Percentiles rank a stretch among this genome's conserved stretches.
These are phyloP conservation scores for Deladenus siricidicola DNA, from an alignment of 2,888 invertebrate genomes.

Conservation along the genomic window DNA sequence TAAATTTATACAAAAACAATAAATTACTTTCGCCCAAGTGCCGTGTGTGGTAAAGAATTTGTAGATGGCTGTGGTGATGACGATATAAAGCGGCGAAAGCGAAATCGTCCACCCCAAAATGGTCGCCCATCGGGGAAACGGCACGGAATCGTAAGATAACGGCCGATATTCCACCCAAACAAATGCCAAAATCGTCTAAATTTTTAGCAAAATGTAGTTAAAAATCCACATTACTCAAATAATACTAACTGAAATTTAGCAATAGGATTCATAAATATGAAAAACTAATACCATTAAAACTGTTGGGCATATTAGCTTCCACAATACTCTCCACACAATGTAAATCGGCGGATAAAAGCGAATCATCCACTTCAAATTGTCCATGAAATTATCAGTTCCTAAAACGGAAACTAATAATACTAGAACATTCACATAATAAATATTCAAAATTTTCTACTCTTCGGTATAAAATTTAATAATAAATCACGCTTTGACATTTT, in stretches of 20 bases:
- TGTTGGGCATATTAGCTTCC: conserved; percentile 67
- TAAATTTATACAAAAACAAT: too few relatives aligned
- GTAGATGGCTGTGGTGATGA: conserved; percentile 63
- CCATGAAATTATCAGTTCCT: conserved; percentile 57
- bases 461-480: too few relatives aligned
- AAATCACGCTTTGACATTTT: too few relatives aligned
- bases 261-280: background rate
- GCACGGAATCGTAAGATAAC: conserved; percentile 63
- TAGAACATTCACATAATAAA: too few relatives aligned
- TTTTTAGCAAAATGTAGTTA: too few relatives aligned
- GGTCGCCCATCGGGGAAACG: conserved; percentile 62
- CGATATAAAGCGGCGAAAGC: conserved; percentile 64
- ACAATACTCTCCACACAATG: conserved; percentile 67
- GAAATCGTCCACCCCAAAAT: conserved; percentile 68
- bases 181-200: conserved; percentile 68
- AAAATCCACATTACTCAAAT: too few relatives aligned
- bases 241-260: conserved; percentile 5
- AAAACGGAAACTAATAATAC: background rate
- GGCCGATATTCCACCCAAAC: conserved; percentile 65
- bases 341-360: conserved; percentile 60
- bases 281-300: conserved; percentile 64
- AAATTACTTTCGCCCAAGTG: conserved; percentile 43
- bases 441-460: too few relatives aligned
- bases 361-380: conserved; percentile 60
- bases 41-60: conserved; percentile 54